phyloP scores from a whole-genome alignment of 2,888 invertebrate genomes.

The Pelosia muscerda region DNA sequence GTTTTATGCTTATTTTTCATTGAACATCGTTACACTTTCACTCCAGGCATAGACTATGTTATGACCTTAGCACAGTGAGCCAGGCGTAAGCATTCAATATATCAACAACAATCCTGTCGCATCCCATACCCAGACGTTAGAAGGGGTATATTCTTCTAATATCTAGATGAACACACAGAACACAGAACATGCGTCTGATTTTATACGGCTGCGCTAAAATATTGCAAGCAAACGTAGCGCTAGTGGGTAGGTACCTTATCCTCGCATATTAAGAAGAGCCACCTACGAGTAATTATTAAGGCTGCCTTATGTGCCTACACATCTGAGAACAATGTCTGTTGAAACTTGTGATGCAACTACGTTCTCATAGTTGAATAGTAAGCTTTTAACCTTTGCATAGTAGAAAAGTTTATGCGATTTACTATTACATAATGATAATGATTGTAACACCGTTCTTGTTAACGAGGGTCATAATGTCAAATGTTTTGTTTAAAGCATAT shows the following conservation, averaged over 20 bases:
- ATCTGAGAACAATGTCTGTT: slow-evolving; percentile 53
- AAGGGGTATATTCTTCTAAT: too few species aligned
- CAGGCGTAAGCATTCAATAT: not conserved
- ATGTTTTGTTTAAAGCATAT: not conserved
- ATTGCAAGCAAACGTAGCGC: not conserved
- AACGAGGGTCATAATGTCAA: not conserved
- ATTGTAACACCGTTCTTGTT: slow-evolving; percentile 10
- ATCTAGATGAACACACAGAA: too few species aligned
- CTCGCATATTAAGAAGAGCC: slow-evolving; percentile 17
- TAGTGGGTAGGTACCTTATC: slow-evolving; percentile 5
- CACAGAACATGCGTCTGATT: not conserved
- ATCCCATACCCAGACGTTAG: too few species aligned
- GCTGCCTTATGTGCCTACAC: slow-evolving; percentile 32
- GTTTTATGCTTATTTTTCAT: too few species aligned
- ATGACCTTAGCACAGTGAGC: not conserved
- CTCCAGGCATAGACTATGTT: not conserved
- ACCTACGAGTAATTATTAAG: slow-evolving; percentile 28
- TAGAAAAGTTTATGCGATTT: slow-evolving; percentile 30
- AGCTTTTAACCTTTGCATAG: slow-evolving; percentile 43
- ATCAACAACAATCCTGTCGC: not conserved
- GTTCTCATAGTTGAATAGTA: slow-evolving; percentile 39
- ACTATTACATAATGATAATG: slow-evolving; percentile 22
- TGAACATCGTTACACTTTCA: not conserved
- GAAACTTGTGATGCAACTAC: slow-evolving; percentile 53
- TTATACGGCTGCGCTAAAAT: not conserved